Evolutionary conservation across 53 echinoderm and acorn worm genomes (phyloP).

Genomic region (Paelopatides confundens): DNA sequence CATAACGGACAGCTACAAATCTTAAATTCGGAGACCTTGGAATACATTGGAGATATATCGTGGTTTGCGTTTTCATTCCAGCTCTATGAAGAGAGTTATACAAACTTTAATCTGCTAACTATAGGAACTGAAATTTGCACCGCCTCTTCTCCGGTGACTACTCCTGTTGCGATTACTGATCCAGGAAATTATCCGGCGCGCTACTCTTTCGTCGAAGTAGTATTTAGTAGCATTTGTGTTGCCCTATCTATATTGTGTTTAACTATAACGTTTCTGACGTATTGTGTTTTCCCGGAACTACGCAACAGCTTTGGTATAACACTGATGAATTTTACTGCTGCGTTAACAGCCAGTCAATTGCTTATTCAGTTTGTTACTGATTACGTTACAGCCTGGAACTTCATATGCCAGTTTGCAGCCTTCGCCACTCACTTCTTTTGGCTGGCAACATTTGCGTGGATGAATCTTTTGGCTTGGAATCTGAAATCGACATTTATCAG

Average conservation of each 20-base stretch:
- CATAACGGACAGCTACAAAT: not conserved
- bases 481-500: constrained; percentile 27
- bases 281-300: constrained; percentile 30
- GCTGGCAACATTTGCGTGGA: constrained; percentile 53
- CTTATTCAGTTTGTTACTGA: constrained; percentile 41
- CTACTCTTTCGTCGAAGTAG: not conserved
- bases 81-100: too few relatives aligned
- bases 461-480: constrained; percentile 62
- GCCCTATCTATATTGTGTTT: constrained; percentile 51
- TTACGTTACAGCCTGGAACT: constrained; percentile 42
- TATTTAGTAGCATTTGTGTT: constrained; percentile 43
- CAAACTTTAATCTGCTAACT: too few relatives aligned
- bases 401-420: constrained; percentile 27
- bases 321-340: constrained; percentile 47
- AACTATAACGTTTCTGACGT: constrained; percentile 32
- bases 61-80: not conserved
- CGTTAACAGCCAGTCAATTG: constrained; percentile 22
- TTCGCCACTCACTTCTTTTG: constrained; percentile 44
- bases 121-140: not conserved
- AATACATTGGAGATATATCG: not conserved
- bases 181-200: not conserved
- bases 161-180: not conserved
- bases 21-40: not conserved
- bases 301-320: constrained; percentile 54
- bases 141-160: not conserved